Evolutionary conservation across 2,888 invertebrate genomes (phyloP), one percentile per base, ranked within the genome.

Genomic region (Chloroclysta siterata): DNA sequence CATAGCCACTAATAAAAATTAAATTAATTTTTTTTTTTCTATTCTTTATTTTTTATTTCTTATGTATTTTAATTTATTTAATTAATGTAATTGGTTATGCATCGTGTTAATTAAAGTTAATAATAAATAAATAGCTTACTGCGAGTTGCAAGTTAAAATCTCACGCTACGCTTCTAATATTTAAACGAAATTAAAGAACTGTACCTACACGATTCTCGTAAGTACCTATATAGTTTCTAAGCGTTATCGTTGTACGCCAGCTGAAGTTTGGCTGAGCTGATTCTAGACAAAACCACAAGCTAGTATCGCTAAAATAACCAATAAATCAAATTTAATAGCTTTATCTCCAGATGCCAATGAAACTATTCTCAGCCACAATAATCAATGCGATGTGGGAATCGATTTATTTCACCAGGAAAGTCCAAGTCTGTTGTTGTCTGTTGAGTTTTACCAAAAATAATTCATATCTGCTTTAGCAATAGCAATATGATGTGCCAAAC

Each of bases 361-460:
- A 52, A 10, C 36, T 36, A 36, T 36, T 52, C 33, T 11, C 36
- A 36, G 36, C 15, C 33, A 15, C 51, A 36, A 51, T 33, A 33
- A 28, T 22, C 48, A 48, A 47, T 48, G 33, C 33, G 51, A 51
- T 15, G 51, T 15, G 8, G 14, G 10, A 51, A 29, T 50, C 7
- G 29, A 14, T 29, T 47, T 22, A 13, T 17, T 22, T 22, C 14
- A 51, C 33, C 36, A 36, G 36, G 33, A 52, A 17, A 52, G 10
- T 14, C 6, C 6, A 52, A 29, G 36, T 11, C n/a, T 14, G n/a
- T 33, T 33, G 50, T 14, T 48, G 28, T 50, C n/a, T n/a, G n/a
- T n/a, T n/a, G 29, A 36, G 36, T 52, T 39, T 52, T 52, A 14
- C 36, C 15, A 17, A 36, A 14, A 0, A 22, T 39, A 51, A 58